Evolutionary conservation across 2,888 invertebrate genomes (phyloP).

Genomic region (Bibio marci): DNA sequence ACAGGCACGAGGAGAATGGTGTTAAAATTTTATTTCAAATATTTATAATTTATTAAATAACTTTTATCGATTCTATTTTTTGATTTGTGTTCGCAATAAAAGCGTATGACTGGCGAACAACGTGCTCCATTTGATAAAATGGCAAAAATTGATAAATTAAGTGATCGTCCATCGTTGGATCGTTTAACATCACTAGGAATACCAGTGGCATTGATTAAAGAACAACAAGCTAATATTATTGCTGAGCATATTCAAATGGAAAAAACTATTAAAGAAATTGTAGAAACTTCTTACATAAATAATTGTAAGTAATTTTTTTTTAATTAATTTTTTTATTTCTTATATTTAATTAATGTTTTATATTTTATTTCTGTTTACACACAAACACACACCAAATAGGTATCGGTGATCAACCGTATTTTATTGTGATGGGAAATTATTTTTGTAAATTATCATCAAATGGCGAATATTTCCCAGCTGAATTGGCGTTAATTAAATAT

Average conservation of each 20-base stretch:
- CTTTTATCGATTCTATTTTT: no score
- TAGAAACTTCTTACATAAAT: not conserved
- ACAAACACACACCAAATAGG: no score
- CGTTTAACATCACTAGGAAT: constrained; percentile 2
- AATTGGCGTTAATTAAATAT: constrained; percentile 32
- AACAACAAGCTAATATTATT: constrained; percentile 15
- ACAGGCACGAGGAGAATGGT: no score
- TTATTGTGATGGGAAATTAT: constrained; percentile 22
- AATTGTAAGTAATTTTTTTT: not conserved
- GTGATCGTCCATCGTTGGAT: no score
- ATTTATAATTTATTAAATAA: no score
- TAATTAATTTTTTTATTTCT: not conserved
- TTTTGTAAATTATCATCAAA: constrained; percentile 18
- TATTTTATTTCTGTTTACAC: no score
- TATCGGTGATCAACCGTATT: constrained; percentile 16
- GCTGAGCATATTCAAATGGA: constrained; percentile 20
- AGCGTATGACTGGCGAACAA: no score
- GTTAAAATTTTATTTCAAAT: no score
- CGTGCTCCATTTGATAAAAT: no score
- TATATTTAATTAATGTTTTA: not conserved
- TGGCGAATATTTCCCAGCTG: constrained; percentile 32
- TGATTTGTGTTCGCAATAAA: no score
- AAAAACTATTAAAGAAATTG: not conserved
- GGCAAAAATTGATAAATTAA: no score
- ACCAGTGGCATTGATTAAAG: constrained; percentile 15